These are phyloP conservation scores for Chesias legatella DNA, from an alignment of 2,888 invertebrate genomes.

Conservation along the genomic window DNA sequence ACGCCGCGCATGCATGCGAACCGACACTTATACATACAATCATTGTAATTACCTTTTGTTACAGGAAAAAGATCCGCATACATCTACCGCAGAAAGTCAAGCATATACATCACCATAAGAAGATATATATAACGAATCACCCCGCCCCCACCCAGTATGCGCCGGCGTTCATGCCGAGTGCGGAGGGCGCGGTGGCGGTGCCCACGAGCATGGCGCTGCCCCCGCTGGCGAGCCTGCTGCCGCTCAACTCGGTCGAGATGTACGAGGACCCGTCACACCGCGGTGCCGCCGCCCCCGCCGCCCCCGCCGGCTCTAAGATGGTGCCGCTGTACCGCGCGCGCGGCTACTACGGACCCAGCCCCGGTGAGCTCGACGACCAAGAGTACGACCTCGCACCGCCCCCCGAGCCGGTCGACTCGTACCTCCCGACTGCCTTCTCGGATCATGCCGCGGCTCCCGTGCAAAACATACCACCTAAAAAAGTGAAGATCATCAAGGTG, in stretches of 20 bases:
- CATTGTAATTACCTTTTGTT: conserved; percentile 59
- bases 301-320: conserved; percentile 58
- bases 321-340: conserved; percentile 69
- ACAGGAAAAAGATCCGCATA: conserved; percentile 79
- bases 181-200: conserved; percentile 64
- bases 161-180: conserved; percentile 67
- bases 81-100: conserved; percentile 79
- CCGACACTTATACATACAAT: conserved; percentile 41
- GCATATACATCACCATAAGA: conserved; percentile 78
- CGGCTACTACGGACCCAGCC: conserved; percentile 70
- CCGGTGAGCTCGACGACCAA: conserved; percentile 57
- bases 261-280: conserved; percentile 51
- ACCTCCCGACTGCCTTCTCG: conserved; percentile 46
- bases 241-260: conserved; percentile 56
- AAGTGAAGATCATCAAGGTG: conserved; percentile 64
- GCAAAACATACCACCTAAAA: conserved; percentile 46
- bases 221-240: conserved; percentile 52
- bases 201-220: conserved; percentile 59
- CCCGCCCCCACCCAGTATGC: conserved; percentile 71
- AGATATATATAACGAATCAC: conserved; percentile 76
- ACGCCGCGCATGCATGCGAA: conserved; percentile 55
- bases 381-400: conserved; percentile 59
- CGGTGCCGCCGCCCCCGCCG: conserved; percentile 33
- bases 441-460: conserved; percentile 37
- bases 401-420: conserved; percentile 46